phyloP scores from a whole-genome alignment of 2,888 invertebrate genomes.

The Girardia tigrina region DNA sequence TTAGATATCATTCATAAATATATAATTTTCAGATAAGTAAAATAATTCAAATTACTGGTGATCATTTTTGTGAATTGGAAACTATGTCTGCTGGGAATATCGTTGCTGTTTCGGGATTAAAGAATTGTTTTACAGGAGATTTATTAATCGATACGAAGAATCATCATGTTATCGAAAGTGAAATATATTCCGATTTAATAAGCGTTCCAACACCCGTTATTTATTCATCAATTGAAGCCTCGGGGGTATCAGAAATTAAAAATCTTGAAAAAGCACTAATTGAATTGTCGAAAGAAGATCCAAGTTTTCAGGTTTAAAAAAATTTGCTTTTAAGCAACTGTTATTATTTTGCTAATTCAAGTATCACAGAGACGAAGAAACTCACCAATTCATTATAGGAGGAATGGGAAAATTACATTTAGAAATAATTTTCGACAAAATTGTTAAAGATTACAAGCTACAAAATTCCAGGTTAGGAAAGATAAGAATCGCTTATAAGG shows the following conservation, averaged over 20 bases:
- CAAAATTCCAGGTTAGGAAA: not conserved
- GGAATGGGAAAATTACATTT: constrained; percentile 96
- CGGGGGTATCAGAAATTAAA: constrained; percentile 62
- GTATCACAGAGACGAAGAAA: constrained; percentile 63
- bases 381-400: constrained; percentile 65
- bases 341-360: constrained; percentile 42
- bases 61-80: constrained; percentile 67
- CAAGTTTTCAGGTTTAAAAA: constrained; percentile 53
- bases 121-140: constrained; percentile 53
- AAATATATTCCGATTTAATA: constrained; percentile 54
- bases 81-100: constrained; percentile 61
- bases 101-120: constrained; percentile 71
- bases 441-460: constrained; percentile 27
- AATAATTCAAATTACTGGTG: constrained; percentile 66
- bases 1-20: not conserved
- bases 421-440: constrained; percentile 55
- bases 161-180: constrained; percentile 37
- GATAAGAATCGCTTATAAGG: constrained; percentile 28
- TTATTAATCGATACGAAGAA: constrained; percentile 11
- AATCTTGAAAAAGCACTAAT: constrained; percentile 66
- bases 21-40: constrained; percentile 43
- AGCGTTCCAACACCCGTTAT: constrained; percentile 82
- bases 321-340: too few species aligned
- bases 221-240: constrained; percentile 84
- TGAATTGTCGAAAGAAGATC: constrained; percentile 74